A percentile compares a stretch with the other conserved stretches of the same genome.
These are phyloP conservation scores for Ceratosolen solmsi DNA, from an alignment of 1,140 invertebrate genomes.

Conservation along the genomic window DNA sequence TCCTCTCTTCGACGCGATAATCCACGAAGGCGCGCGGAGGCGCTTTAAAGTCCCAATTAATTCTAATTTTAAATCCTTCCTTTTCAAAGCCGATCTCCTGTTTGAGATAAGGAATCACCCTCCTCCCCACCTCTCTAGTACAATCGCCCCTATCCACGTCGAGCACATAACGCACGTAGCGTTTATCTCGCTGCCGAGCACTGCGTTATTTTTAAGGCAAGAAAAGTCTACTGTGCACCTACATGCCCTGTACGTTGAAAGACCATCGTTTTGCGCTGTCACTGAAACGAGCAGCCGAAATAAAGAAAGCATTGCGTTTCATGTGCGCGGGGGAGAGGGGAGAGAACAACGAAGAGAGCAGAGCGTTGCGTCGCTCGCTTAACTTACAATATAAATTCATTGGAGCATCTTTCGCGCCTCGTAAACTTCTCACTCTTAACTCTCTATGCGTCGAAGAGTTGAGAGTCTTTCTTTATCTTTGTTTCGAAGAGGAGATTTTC, in stretches of 20 bases:
- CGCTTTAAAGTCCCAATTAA: constrained; percentile 41
- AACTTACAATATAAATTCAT: constrained; percentile 43
- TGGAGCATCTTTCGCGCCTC: constrained; percentile 33
- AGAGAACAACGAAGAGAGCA: not conserved
- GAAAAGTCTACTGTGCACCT: not conserved
- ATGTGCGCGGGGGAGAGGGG: not conserved
- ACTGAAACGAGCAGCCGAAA: not conserved
- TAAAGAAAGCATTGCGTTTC: not conserved
- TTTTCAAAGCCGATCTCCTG: constrained; percentile 13
- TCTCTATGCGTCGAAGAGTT: constrained; percentile 45
- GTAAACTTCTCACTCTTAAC: constrained; percentile 25
- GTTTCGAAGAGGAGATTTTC: not conserved
- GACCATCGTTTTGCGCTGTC: not conserved
- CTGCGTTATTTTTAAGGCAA: constrained; percentile 12
- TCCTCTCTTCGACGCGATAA: constrained; percentile 23
- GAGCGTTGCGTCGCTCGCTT: constrained; percentile 21
- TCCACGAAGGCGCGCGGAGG: constrained; percentile 4
- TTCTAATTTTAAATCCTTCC: constrained; percentile 47
- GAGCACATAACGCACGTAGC: not conserved
- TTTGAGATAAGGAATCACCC: constrained; percentile 9
- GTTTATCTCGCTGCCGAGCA: constrained; percentile 26
- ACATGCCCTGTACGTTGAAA: not conserved
- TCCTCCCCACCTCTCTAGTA: too few species aligned
- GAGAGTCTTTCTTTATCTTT: constrained; percentile 32
- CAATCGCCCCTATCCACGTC: not conserved